Base-by-base conservation (phyloP, 1,140 invertebrate genomes). In the Andrena cerasifolii region DNA sequence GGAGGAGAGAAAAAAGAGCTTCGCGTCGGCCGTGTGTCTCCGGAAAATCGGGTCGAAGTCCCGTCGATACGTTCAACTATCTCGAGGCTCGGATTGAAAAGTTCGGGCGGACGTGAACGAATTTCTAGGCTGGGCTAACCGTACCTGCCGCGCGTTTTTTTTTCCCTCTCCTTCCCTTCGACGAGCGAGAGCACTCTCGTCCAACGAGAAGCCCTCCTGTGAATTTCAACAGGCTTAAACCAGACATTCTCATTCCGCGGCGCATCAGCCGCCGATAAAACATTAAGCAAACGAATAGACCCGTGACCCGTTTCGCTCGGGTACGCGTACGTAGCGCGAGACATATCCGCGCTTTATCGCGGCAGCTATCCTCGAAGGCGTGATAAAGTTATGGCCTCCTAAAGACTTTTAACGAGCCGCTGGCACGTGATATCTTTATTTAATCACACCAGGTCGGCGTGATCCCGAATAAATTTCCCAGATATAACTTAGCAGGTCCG, bases 371-470 rank as follows among this genome's bases (percentile, higher is more conserved):
- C 58, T 40, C 53, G 33, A 51, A 81, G 72, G 63, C 33, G 47
- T 56, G 67, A 70, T 79, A 83, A 86, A 79, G 71, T 86, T 74
- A 76, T 70, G 72, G 58, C 40, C 67, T 72, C 66, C 76, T 81
- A 82, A 78, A 78, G 51, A 62, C 68, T 76, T 81, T 83, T 79
- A 86, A 85, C 75, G 76, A 83, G 72, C 63, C 33, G 33, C 62
- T 74, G 49, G 73, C 65, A 73, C 77, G 77, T 84, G 83, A 86
- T 80, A 74, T 81, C 73, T 85, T 84, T 86, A 83, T 85, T 86
- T 83, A 76, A 83, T 67, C 68, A 58, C 74, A 79, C 31, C 40
- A 2, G 21, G 53, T 36, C 43, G 18, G 73, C 75, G 80, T 79
- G 80, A 73, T 78, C 61, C 26, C 61, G 80, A 82, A 83, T 83